Conservation (phyloP, 2,888 invertebrate genomes). For the Ethmia dodecea region DNA sequence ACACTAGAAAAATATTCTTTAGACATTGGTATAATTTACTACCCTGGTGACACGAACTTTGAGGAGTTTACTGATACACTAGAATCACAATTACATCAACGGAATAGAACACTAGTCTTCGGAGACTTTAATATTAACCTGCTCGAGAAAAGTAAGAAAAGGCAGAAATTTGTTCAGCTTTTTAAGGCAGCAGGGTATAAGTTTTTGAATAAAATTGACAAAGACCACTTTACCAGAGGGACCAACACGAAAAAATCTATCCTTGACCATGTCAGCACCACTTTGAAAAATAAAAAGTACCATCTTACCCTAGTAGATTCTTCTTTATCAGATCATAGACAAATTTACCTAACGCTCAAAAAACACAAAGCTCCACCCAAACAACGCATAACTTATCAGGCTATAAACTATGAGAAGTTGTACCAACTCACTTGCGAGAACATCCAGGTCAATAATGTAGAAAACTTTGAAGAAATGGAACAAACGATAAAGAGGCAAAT, state of each 20-base stretch:
- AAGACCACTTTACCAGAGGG: not conserved
- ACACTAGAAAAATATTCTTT: conserved; percentile 15
- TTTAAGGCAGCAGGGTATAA: conserved; percentile 12
- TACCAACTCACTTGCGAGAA: not conserved
- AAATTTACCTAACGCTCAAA: not conserved
- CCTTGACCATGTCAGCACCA: not conserved
- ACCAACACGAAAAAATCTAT: not conserved
- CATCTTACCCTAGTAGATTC: not conserved
- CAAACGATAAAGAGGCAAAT: not conserved
- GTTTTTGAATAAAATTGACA: too few species aligned
- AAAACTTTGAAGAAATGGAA: not conserved
- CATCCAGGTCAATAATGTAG: not conserved
- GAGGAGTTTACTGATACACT: conserved; percentile 12
- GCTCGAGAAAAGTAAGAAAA: conserved; percentile 9
- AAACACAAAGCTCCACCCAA: not conserved
- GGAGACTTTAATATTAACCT: conserved; percentile 21
- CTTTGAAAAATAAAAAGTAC: not conserved
- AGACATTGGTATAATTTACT: conserved; percentile 20
- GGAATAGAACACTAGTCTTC: conserved; percentile 16
- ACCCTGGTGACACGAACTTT: conserved; percentile 17
- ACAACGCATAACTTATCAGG: not conserved
- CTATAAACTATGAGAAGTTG: not conserved
- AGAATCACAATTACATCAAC: conserved; percentile 14
- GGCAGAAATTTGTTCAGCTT: not conserved
- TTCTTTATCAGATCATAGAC: not conserved